Evolutionary conservation across 2,113 vertebrate species (phyloP), one percentile per base, ranked within the genome.

Genomic region (Oreamnos americanus): DNA sequence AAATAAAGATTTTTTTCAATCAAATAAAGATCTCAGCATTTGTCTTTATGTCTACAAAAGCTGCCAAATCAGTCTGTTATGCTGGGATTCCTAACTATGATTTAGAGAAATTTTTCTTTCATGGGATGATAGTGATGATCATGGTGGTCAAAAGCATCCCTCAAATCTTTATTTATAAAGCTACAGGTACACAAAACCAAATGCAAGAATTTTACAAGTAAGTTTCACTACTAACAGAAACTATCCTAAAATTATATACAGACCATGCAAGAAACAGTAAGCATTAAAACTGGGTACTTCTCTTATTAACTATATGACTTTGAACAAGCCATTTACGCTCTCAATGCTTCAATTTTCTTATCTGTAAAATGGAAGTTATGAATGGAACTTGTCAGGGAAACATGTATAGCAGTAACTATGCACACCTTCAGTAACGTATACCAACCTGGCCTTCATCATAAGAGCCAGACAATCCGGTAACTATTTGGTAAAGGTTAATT

Each of bases 1-100:
- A 95, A 95, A 87, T 74, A 57, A 79, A 87, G 23, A 78, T 60
- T 1, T 76, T 87, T 97, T 94, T 83, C 55, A 83, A 82, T 67
- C 51, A 45, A 76, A 95, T 36, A 71, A 76, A 76, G 39, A 26
- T 26, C 39, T 43, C 71, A 76, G 71, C 71, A 26, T 49, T 17
- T 83, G 21, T 84, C 47, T 83, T 36, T 45, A 71, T 17, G 12
- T 90, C 12, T 55, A 89, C 45, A 98, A 86, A 95, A 45, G 15
- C 47, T 55, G 83, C 53, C 83, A 79, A 91, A 67, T 71, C 53
- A 55, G 13, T 36, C 51, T 57, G 6, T 33, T 82, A 39, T 10
- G 3, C 1, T 91, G 33, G 6, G 19, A n/a, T 97, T 94, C 88
- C 45, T 55, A 87, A 64, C 57, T n/a, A 53, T 30, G 87, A 85